phyloP scores from a whole-genome alignment of 2,113 vertebrate species.

The Perca fluviatilis region DNA sequence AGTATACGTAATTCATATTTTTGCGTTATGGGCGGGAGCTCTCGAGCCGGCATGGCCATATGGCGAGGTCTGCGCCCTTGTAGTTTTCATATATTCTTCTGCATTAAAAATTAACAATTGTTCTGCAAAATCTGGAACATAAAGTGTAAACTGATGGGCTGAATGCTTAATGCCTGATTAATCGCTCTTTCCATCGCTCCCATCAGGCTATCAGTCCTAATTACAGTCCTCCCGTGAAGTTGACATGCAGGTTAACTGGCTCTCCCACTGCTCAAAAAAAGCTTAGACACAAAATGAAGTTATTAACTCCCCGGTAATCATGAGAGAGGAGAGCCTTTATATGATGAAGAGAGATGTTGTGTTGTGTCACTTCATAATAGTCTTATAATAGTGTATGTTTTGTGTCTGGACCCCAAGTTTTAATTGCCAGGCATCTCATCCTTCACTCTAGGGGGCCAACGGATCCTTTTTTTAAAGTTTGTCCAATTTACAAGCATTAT shows the following conservation, averaged over 20 bases:
- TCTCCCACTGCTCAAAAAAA: slow-evolving; percentile 39
- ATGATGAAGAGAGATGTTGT: slow-evolving; percentile 2
- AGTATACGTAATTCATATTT: no score
- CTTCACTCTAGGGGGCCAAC: neutral
- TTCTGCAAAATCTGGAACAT: neutral
- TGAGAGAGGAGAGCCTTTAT: neutral
- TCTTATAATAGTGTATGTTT: neutral
- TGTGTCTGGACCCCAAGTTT: neutral
- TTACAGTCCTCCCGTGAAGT: slow-evolving; percentile 43
- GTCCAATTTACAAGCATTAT: neutral
- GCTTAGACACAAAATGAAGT: slow-evolving; percentile 56
- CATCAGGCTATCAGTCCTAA: slow-evolving; percentile 53
- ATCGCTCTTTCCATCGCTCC: slow-evolving; percentile 22
- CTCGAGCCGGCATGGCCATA: no score
- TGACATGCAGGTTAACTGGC: slow-evolving; percentile 56
- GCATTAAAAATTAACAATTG: neutral
- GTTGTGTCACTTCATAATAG: neutral
- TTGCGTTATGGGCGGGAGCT: no score
- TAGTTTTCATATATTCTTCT: neutral
- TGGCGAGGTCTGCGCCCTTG: no score
- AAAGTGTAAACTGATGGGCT: neutral
- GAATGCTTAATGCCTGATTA: neutral
- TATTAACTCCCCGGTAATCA: slow-evolving; percentile 49
- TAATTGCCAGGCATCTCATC: neutral
- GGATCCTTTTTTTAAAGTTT: neutral